These are phyloP conservation scores for Thryonomys swinderianus DNA, from an alignment of 2,113 vertebrate species.

Conservation along the genomic window DNA sequence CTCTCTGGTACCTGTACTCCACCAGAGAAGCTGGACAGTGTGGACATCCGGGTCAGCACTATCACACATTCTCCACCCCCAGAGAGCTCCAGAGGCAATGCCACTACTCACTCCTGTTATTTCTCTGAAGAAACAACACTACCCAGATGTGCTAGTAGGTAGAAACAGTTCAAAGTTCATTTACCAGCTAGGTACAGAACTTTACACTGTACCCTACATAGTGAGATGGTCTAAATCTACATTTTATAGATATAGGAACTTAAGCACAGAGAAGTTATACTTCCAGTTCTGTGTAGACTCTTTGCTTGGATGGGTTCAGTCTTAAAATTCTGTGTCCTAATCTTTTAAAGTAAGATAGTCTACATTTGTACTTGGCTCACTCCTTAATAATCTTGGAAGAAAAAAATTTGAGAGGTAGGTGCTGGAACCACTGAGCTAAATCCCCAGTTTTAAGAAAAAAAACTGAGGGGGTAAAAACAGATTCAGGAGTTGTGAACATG, in stretches of 20 bases:
- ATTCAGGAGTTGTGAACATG: background rate
- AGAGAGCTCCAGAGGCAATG: background rate
- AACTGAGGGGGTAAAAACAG: no score
- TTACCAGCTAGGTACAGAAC: background rate
- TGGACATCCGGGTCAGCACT: background rate
- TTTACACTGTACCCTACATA: background rate
- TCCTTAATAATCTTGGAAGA: slow-evolving; percentile 8
- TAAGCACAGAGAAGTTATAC: background rate
- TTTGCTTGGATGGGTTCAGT: background rate
- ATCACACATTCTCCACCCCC: background rate
- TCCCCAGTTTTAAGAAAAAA: no score
- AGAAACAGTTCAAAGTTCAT: background rate
- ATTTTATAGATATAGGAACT: background rate
- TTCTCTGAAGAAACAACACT: slow-evolving; percentile 8
- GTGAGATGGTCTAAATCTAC: background rate
- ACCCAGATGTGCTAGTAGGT: background rate
- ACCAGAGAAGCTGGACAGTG: background rate
- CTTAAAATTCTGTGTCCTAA: background rate
- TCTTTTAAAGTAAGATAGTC: slow-evolving; percentile 25
- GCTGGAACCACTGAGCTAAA: no score
- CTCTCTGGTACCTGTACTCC: background rate
- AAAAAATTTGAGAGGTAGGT: background rate
- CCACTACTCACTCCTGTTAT: background rate
- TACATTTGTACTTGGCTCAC: background rate
- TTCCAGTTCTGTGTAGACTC: background rate